Evolutionary conservation across 2,888 invertebrate species (phyloP).

Genomic region (Machimus atricapillus): DNA sequence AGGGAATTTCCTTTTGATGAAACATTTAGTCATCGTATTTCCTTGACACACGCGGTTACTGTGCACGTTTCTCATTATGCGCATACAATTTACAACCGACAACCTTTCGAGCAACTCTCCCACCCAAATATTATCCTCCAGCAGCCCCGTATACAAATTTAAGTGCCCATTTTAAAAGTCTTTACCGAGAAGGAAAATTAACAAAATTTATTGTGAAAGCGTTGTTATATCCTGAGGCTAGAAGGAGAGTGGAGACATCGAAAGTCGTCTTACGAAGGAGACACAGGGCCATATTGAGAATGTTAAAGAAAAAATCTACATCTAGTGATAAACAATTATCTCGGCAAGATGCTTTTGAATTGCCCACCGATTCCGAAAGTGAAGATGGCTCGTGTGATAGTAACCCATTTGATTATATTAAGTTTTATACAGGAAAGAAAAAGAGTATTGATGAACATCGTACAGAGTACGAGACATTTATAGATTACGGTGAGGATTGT

Average conservation of each 20-base stretch:
- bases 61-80: conserved; percentile 65
- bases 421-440: conserved; percentile 68
- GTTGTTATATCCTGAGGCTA: conserved; percentile 72
- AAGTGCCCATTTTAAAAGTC: conserved; percentile 77
- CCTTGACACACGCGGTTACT: conserved; percentile 67
- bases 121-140: conserved; percentile 77
- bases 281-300: conserved; percentile 61
- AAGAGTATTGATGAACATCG: conserved; percentile 58
- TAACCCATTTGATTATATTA: conserved; percentile 72
- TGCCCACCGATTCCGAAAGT: conserved; percentile 61
- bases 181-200: conserved; percentile 76
- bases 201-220: conserved; percentile 76
- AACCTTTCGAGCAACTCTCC: conserved; percentile 68
- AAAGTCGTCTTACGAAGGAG: conserved; percentile 65
- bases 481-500: conserved; percentile 61
- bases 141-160: conserved; percentile 80
- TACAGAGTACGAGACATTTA: conserved; percentile 63
- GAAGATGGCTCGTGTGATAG: conserved; percentile 64
- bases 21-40: conserved; percentile 53
- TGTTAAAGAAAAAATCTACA: conserved; percentile 56
- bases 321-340: conserved; percentile 61
- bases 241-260: conserved; percentile 65
- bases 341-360: conserved; percentile 68
- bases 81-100: conserved; percentile 57
- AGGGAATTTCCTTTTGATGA: conserved; percentile 31